These are phyloP conservation scores for Microcaecilia unicolor DNA, from an alignment of 2,797 vertebrate genomes.

Conservation along the genomic window DNA sequence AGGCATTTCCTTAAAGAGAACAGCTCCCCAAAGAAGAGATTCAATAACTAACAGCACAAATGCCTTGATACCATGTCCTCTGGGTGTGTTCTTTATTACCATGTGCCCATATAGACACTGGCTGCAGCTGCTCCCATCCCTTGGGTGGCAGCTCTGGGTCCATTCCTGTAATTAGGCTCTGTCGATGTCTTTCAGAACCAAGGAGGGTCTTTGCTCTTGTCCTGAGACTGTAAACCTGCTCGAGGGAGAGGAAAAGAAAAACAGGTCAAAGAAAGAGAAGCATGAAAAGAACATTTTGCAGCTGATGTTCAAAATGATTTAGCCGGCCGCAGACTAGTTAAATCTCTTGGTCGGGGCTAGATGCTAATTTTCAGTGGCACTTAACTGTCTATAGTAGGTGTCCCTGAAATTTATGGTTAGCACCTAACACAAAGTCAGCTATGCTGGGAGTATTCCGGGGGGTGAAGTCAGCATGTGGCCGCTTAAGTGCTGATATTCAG, in stretches of 20 bases:
- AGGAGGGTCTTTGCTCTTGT: constrained; percentile 78
- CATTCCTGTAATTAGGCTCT: constrained; percentile 8
- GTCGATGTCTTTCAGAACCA: constrained; percentile 79
- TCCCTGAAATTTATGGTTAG: no score
- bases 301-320: no score
- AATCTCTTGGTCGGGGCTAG: no score
- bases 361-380: no score
- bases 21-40: constrained; percentile 36
- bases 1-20: constrained; percentile 24
- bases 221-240: constrained; percentile 77
- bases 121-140: constrained; percentile 6
- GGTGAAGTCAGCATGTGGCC: no score
- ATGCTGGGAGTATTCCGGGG: no score
- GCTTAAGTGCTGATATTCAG: no score
- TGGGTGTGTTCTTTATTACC: constrained; percentile 14
- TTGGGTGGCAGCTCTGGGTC: constrained; percentile 16
- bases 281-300: no score
- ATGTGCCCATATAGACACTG: constrained; percentile 11
- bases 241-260: constrained; percentile 8
- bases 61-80: constrained; percentile 36
- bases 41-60: constrained; percentile 26
- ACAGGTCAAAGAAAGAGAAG: neutral
- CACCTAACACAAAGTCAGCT: no score
- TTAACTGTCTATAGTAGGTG: no score
- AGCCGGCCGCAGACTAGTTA: no score